phyloP scores from a whole-genome alignment of 92 coral and sea anemone species.

The Paragorgia papillata region DNA sequence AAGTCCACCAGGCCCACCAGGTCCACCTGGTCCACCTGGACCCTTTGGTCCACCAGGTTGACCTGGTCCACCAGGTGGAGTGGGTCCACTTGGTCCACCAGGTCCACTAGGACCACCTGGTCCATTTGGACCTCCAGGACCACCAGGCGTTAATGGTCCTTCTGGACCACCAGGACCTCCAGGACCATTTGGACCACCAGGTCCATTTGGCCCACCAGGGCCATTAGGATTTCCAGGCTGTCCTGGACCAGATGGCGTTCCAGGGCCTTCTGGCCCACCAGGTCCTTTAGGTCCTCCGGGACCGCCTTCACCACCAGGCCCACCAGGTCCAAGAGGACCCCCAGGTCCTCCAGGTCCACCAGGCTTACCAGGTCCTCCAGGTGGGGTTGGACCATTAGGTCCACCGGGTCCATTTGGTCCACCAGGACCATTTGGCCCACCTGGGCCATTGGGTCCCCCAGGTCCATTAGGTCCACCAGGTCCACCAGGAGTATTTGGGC shows the following conservation, averaged over 20 bases:
- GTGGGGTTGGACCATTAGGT: constrained; percentile 62
- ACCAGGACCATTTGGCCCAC: constrained; percentile 68
- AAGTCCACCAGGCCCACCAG: constrained; percentile 22
- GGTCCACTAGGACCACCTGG: constrained; percentile 72
- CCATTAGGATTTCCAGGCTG: constrained; percentile 76
- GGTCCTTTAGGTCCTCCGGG: constrained; percentile 44
- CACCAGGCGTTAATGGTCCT: constrained; percentile 81
- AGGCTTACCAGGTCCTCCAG: constrained; percentile 54
- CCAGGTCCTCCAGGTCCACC: constrained; percentile 62
- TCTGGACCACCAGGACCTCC: constrained; percentile 79
- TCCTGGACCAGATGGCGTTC: constrained; percentile 46
- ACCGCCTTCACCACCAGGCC: constrained; percentile 64
- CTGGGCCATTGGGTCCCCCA: constrained; percentile 64
- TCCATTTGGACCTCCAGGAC: constrained; percentile 90
- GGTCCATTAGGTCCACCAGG: constrained; percentile 44
- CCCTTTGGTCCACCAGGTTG: not conserved
- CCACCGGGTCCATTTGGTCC: constrained; percentile 69
- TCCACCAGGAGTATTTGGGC: constrained; percentile 60
- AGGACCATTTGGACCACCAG: constrained; percentile 55
- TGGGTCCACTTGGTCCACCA: constrained; percentile 2
- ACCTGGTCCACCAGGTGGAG: not conserved
- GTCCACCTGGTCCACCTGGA: constrained; percentile 8
- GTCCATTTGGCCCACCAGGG: constrained; percentile 67
- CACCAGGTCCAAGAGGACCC: constrained; percentile 70
- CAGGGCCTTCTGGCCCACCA: constrained; percentile 11